Conservation (phyloP, 2,888 invertebrate species). For the Oxyscelio sp. region DNA sequence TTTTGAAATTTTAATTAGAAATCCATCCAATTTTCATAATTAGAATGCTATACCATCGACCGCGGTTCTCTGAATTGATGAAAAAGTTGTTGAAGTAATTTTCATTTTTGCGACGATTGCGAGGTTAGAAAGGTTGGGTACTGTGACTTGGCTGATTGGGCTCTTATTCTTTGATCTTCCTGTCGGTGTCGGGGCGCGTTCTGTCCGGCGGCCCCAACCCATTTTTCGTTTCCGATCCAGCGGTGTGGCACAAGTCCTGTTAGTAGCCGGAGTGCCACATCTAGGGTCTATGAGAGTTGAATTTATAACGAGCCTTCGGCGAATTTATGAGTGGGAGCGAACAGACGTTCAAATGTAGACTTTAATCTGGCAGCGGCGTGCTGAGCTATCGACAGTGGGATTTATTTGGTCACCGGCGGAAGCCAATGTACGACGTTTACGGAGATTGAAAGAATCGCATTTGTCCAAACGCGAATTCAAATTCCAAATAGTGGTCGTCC, state of each 20-base stretch:
- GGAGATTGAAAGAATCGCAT: conserved; percentile 71
- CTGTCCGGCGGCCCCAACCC: conserved; percentile 54
- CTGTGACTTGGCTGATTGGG: conserved; percentile 67
- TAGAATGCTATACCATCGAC: background rate
- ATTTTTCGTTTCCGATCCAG: conserved; percentile 69
- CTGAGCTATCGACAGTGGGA: conserved; percentile 87
- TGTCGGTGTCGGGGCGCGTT: conserved; percentile 49
- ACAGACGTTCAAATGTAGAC: conserved; percentile 86
- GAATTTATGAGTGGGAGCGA: conserved; percentile 83
- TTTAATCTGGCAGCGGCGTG: conserved; percentile 85
- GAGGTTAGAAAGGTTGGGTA: conserved; percentile 56
- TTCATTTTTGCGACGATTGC: conserved; percentile 60
- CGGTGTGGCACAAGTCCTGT: conserved; percentile 70
- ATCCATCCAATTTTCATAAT: conserved; percentile 42
- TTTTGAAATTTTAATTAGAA: conserved; percentile 51
- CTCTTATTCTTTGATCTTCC: conserved; percentile 73
- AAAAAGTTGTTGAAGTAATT: conserved; percentile 66
- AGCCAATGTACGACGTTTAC: conserved; percentile 69
- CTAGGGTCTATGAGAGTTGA: conserved; percentile 81
- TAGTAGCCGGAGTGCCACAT: conserved; percentile 73
- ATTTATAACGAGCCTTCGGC: conserved; percentile 84
- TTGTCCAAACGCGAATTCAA: conserved; percentile 54
- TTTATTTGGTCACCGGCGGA: conserved; percentile 84
- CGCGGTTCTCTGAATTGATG: conserved; percentile 27
- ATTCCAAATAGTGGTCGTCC: conserved; percentile 32